phyloP scores from a whole-genome alignment of 2,797 vertebrate genomes.

The Parauchenoglanis ngamensis region DNA sequence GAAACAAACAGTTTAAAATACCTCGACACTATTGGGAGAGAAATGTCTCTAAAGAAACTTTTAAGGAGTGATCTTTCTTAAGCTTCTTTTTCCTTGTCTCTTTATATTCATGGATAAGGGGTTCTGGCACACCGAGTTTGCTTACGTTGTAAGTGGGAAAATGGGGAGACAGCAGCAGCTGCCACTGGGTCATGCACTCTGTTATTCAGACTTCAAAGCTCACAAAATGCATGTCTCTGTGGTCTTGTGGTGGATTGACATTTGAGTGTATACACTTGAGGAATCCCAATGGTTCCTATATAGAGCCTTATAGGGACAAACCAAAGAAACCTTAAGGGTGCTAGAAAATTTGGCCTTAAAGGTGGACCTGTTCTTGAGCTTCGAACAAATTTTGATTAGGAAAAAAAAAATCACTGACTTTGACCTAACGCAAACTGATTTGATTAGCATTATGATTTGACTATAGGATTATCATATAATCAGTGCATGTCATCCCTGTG shows the following conservation, averaged over 20 bases:
- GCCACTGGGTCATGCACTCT: constrained; percentile 2
- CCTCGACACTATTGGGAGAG: neutral
- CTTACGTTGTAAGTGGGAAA: neutral
- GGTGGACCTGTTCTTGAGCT: neutral
- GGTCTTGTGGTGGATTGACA: constrained; percentile 40
- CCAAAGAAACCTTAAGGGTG: neutral
- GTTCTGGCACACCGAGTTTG: constrained; percentile 26
- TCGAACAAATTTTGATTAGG: neutral
- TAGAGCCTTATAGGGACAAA: neutral
- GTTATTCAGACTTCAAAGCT: constrained; percentile 50
- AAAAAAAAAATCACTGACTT: neutral
- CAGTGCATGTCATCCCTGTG: neutral
- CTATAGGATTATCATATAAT: neutral
- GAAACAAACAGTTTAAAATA: constrained; percentile 48
- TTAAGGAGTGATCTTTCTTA: neutral
- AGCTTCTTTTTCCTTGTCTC: neutral
- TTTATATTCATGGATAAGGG: constrained; percentile 13
- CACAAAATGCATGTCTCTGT: constrained; percentile 46
- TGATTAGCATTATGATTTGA: neutral
- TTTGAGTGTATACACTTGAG: neutral
- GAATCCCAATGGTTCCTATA: neutral
- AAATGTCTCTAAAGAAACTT: neutral
- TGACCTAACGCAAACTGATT: neutral
- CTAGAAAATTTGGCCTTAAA: neutral
- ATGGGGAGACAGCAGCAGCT: constrained; percentile 51